Conservation (phyloP, 2,888 invertebrate genomes). For the Pyrrhosoma nymphula region DNA sequence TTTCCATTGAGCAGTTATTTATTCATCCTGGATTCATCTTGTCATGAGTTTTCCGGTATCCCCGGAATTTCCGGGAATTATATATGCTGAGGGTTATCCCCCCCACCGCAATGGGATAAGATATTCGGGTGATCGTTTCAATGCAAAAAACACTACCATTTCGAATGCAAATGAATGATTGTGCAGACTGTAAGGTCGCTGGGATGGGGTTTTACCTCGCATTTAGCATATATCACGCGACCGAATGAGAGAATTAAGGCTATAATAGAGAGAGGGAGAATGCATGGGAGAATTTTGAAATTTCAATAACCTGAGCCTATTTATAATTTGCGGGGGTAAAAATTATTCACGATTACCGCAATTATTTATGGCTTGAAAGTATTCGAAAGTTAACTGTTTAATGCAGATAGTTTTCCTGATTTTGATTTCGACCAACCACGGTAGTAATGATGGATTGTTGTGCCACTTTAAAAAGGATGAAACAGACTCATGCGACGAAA, state of each 20-base stretch:
- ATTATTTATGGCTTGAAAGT: too few relatives aligned
- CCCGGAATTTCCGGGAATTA: slow-evolving; percentile 5
- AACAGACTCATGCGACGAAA: too few relatives aligned
- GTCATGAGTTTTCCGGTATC: slow-evolving; percentile 1
- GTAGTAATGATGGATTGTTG: too few relatives aligned
- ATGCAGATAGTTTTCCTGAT: too few relatives aligned
- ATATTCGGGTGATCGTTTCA: not conserved
- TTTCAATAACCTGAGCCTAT: too few relatives aligned
- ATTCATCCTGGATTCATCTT: not conserved
- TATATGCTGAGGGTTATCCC: not conserved
- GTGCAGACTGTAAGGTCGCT: not conserved
- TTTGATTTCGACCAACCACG: too few relatives aligned
- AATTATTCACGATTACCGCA: too few relatives aligned
- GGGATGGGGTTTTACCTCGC: not conserved
- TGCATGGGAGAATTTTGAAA: not conserved
- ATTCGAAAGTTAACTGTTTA: too few relatives aligned
- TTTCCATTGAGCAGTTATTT: not conserved
- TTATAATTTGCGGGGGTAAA: too few relatives aligned
- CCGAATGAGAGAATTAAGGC: not conserved
- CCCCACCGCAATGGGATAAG: not conserved
- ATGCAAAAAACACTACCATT: not conserved
- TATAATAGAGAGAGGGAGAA: not conserved
- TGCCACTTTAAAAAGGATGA: too few relatives aligned
- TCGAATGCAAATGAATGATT: not conserved
- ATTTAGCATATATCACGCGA: not conserved